These are phyloP conservation scores for Zoanthus gigantus DNA, from an alignment of 92 coral and sea anemone species.

Conservation along the genomic window DNA sequence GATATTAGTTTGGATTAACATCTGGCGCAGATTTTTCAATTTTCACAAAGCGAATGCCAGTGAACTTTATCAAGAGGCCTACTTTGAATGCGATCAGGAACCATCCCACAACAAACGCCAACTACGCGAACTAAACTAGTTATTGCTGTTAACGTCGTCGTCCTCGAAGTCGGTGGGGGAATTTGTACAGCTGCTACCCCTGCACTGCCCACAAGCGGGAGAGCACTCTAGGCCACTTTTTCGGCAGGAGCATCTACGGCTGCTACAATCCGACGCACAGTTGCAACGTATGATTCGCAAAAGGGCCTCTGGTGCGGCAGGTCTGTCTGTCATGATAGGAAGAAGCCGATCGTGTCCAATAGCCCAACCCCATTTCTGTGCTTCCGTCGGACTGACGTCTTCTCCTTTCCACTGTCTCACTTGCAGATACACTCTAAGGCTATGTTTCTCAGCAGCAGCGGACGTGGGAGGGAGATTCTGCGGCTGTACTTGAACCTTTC, in stretches of 20 bases:
- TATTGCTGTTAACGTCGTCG: conserved; percentile 6
- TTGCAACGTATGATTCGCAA: background rate
- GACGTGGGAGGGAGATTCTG: too few species aligned
- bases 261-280: conserved; percentile 51
- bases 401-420: too few species aligned
- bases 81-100: background rate
- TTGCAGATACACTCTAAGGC: too few species aligned
- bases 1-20: background rate
- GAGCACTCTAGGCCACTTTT: conserved; percentile 46
- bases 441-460: too few species aligned
- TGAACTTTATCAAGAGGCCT: background rate
- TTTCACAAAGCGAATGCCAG: background rate
- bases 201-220: conserved; percentile 57
- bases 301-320: too few species aligned
- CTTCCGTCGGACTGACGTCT: too few species aligned
- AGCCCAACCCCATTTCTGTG: too few species aligned
- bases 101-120: background rate
- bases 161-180: conserved; percentile 14
- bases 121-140: conserved; percentile 10
- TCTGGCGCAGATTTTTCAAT: background rate
- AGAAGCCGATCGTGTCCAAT: too few species aligned
- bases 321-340: too few species aligned
- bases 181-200: conserved; percentile 57
- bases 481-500: too few species aligned
- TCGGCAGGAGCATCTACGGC: conserved; percentile 45